Evolutionary conservation across 1,140 invertebrate genomes (phyloP), one percentile per base, ranked within the genome.

Genomic region (Neotoxoptera formosana): DNA sequence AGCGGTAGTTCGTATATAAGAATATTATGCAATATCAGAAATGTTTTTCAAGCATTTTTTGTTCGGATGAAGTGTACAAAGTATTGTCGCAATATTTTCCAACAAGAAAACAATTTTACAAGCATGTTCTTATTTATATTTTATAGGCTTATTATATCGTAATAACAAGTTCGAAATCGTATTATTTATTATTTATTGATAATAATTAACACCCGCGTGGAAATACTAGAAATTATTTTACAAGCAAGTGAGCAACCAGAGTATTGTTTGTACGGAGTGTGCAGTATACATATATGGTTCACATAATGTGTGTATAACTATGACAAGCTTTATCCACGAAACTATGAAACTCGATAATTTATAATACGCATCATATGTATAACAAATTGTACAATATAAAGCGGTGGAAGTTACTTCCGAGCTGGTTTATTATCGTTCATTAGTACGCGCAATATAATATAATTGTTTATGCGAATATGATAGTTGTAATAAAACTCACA

Each of bases 261-360:
- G 30, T 4, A 76, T 76, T 76, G 60, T 76, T 76, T 76, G 17
- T 76, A 76, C n/a, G 6, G 9, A n/a, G n/a, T 76, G 30, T n/a
- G 30, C n/a, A n/a, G n/a, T 14, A 76, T n/a, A n/a, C 6, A 4
- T 41, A 53, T 53, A 76, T 76, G 60, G 60, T n/a, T 76, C 25
- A 7, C 30, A 86, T 45, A 47, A 86, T 14, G 84, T n/a, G 14
- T 47, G 25, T 25, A 86, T 47, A 47, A 88, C 36, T 51, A 53
- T 83, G 23, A 88, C 20, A 48, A 34, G n/a, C 30, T 34, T 48
- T 34, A 34, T 48, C n/a, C 48, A 76, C 11, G 47, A 34, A 53
- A 88, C 41, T 51, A 53, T 34, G 84, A 86, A 84, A 86, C 84
- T 30, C 47, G 8, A 51, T 88, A 88, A 53, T 88, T 88, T 88